Conservation (phyloP, 2,888 invertebrate genomes). For the Trichacis sp. region DNA sequence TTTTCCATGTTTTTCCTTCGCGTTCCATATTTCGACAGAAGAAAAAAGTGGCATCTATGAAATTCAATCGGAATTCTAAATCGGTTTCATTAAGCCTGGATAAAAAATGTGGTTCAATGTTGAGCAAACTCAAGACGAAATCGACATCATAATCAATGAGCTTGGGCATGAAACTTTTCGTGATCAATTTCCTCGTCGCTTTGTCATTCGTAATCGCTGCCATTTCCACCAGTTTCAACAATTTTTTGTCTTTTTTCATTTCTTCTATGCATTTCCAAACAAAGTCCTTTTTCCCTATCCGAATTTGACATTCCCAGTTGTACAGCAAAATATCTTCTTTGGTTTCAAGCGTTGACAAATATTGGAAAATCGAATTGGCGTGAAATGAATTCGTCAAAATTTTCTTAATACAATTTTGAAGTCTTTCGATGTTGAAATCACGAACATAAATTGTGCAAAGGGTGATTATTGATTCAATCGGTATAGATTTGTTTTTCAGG, state of each 20-base stretch:
- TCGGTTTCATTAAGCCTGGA: constrained; percentile 51
- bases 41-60: constrained; percentile 69
- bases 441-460: constrained; percentile 69
- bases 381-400: constrained; percentile 49
- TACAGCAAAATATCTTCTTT: constrained; percentile 55
- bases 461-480: constrained; percentile 63
- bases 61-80: constrained; percentile 63
- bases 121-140: constrained; percentile 58
- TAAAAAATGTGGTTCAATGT: constrained; percentile 58
- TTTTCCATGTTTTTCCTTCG: constrained; percentile 62
- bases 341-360: constrained; percentile 45
- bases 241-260: constrained; percentile 58
- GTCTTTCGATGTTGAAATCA: constrained; percentile 65
- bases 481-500: constrained; percentile 60
- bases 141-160: constrained; percentile 48
- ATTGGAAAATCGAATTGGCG: constrained; percentile 51
- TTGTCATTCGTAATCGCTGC: constrained; percentile 47
- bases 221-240: constrained; percentile 61
- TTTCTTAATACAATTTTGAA: constrained; percentile 62
- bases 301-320: constrained; percentile 55
- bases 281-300: constrained; percentile 53
- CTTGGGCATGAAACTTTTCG: constrained; percentile 46
- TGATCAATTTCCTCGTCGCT: constrained; percentile 48
- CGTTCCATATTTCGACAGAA: constrained; percentile 69
- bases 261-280: constrained; percentile 55